These are phyloP conservation scores for Cephalotes varians DNA, from an alignment of 2,888 invertebrate genomes.

Conservation along the genomic window DNA sequence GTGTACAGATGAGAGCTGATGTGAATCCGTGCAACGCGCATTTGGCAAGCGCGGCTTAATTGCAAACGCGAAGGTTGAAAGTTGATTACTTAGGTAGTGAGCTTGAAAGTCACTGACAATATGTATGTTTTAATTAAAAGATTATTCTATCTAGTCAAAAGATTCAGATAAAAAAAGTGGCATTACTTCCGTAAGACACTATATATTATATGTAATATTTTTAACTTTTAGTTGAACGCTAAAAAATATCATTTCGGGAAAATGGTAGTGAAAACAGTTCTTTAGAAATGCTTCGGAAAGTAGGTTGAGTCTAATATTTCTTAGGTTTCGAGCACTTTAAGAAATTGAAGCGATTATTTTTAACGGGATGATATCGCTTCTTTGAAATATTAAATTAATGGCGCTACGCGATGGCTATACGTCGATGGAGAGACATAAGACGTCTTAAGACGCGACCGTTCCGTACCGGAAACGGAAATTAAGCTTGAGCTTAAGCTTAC, in stretches of 20 bases:
- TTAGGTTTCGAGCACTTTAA: slow-evolving; percentile 33
- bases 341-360: slow-evolving; percentile 37
- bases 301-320: slow-evolving; percentile 26
- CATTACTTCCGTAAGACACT: background rate
- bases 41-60: slow-evolving; percentile 26
- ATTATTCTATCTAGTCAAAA: background rate
- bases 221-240: background rate
- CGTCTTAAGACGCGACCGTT: slow-evolving; percentile 20
- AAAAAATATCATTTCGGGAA: background rate
- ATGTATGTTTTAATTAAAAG: background rate
- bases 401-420: slow-evolving; percentile 27
- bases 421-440: slow-evolving; percentile 4
- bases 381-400: slow-evolving; percentile 52
- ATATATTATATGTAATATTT: background rate
- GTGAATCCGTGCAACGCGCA: slow-evolving; percentile 11
- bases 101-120: background rate
- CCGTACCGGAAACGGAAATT: slow-evolving; percentile 27
- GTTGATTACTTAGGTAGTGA: background rate
- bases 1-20: background rate
- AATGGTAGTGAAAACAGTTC: background rate
- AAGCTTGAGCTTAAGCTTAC: slow-evolving; percentile 39
- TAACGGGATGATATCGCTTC: slow-evolving; percentile 26
- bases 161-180: background rate
- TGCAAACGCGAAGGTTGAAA: background rate
- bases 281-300: background rate